phyloP scores from a whole-genome alignment of 2,113 vertebrate species.

The Centrocercus urophasianus region DNA sequence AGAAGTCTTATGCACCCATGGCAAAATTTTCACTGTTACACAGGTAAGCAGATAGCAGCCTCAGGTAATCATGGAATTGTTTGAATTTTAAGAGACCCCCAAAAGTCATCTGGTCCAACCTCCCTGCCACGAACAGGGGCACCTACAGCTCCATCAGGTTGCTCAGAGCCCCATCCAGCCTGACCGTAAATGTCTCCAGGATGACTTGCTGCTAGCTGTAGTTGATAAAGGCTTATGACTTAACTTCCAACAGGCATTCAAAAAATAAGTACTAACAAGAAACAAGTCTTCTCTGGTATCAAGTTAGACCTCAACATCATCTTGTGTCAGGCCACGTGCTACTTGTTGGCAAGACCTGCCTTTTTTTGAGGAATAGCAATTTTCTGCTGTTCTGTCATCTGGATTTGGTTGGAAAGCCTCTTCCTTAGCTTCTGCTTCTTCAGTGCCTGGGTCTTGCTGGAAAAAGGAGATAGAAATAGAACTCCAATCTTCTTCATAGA shows the following conservation, averaged over 20 bases:
- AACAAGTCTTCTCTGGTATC: not conserved
- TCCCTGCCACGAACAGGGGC: too few species aligned
- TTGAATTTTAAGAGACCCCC: too few species aligned
- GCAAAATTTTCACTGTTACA: not conserved
- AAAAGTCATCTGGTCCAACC: too few species aligned
- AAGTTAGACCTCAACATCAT: not conserved
- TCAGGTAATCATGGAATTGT: not conserved
- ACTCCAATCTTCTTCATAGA: fast-evolving
- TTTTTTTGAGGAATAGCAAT: not conserved
- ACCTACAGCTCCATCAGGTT: too few species aligned
- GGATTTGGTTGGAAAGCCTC: not conserved
- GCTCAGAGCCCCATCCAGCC: too few species aligned
- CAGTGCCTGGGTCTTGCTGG: not conserved
- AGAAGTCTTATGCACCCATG: not conserved
- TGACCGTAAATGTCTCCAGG: too few species aligned
- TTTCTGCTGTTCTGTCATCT: not conserved
- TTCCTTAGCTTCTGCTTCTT: not conserved
- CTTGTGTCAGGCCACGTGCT: fast-evolving
- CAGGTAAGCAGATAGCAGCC: not conserved
- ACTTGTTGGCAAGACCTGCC: not conserved
- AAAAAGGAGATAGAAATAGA: not conserved
- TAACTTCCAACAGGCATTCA: not conserved
- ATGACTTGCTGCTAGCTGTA: not conserved
- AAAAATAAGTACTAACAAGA: not conserved
- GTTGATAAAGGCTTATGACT: not conserved